A percentile compares a stretch with the other conserved stretches of the same genome.
These are phyloP conservation scores for Chelon labrosus DNA, from an alignment of 2,797 vertebrate genomes.

Conservation along the genomic window DNA sequence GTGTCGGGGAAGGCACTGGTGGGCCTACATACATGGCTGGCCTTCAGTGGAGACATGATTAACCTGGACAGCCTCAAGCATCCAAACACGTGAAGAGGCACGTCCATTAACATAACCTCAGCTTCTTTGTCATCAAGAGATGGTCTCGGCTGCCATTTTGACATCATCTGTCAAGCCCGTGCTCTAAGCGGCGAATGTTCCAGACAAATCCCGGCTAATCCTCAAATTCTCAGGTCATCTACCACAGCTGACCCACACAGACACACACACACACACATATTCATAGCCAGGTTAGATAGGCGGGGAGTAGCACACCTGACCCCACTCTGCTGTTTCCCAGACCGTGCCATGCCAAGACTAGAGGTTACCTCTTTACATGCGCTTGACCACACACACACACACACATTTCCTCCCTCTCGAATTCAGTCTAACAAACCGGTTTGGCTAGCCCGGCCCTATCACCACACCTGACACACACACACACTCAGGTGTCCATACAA, in stretches of 20 bases:
- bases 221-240: constrained; percentile 63
- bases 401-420: constrained; percentile 7
- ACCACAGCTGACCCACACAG: constrained; percentile 62
- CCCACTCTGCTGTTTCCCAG: constrained; percentile 51
- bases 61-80: constrained; percentile 52
- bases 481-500: constrained; percentile 67
- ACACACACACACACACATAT: constrained; percentile 39
- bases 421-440: constrained; percentile 51
- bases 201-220: constrained; percentile 60
- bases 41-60: constrained; percentile 51
- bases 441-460: constrained; percentile 31
- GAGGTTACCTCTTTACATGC: constrained; percentile 51
- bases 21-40: constrained; percentile 35
- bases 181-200: constrained; percentile 31
- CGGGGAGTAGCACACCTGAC: constrained; percentile 72
- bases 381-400: constrained; percentile 50
- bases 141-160: constrained; percentile 43
- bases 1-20: constrained; percentile 50
- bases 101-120: constrained; percentile 12
- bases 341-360: constrained; percentile 47
- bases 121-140: constrained; percentile 1
- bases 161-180: constrained; percentile 47
- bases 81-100: constrained; percentile 3
- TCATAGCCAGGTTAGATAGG: constrained; percentile 37
- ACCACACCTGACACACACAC: constrained; percentile 70